Evolutionary conservation across 2,113 vertebrate species (phyloP).

Genomic region (Poeciliopsis occidentalis): DNA sequence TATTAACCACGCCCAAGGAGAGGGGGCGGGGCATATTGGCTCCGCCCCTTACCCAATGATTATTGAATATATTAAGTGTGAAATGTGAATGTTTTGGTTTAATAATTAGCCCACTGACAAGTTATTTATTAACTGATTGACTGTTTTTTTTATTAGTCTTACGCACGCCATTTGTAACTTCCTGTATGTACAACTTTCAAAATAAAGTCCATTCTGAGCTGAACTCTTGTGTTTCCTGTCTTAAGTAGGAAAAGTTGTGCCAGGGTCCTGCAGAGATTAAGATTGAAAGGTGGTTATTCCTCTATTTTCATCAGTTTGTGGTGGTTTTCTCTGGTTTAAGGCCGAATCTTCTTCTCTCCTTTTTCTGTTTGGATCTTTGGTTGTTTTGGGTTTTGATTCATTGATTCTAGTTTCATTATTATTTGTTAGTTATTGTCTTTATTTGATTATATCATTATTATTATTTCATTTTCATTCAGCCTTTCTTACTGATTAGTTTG

Average conservation of each 20-base stretch:
- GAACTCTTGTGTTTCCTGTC: background rate
- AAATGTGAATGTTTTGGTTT: constrained; percentile 54
- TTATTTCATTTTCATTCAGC: too few relatives aligned
- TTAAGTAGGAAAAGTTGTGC: background rate
- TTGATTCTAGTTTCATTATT: too few relatives aligned
- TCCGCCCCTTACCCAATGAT: constrained; percentile 10
- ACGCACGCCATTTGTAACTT: constrained; percentile 48
- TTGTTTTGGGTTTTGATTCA: too few relatives aligned
- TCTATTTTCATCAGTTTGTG: too few relatives aligned
- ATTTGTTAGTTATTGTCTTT: too few relatives aligned
- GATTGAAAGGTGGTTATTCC: too few relatives aligned
- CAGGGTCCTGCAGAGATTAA: too few relatives aligned
- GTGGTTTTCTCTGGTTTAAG: too few relatives aligned
- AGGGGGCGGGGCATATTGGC: background rate
- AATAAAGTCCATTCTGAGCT: constrained; percentile 56
- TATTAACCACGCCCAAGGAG: constrained; percentile 6
- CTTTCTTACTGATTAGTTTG: too few relatives aligned
- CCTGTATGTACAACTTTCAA: constrained; percentile 57
- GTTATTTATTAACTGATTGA: constrained; percentile 27
- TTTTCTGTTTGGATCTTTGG: too few relatives aligned
- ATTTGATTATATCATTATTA: too few relatives aligned
- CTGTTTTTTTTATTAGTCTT: constrained; percentile 24
- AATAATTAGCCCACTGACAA: constrained; percentile 33
- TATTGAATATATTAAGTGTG: constrained; percentile 31
- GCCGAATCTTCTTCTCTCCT: too few relatives aligned